Base-by-base conservation (phyloP, 2,113 vertebrate genomes). In the Progne subis region DNA sequence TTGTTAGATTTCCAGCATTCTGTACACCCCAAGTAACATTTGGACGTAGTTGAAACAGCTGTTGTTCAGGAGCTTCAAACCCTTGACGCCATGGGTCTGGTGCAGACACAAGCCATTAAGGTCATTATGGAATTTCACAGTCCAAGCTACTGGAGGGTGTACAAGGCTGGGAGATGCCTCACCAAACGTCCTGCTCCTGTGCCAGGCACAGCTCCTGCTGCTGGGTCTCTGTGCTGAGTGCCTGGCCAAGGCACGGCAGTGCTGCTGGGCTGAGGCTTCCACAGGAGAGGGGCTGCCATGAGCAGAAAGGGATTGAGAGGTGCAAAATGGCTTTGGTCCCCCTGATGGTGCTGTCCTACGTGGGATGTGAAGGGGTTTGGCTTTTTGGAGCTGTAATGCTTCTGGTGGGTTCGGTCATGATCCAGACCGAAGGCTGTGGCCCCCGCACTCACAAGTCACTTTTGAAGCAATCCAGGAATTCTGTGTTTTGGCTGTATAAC, bases 211-310 rank as follows among this genome's bases (percentile, higher is more conserved):
- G 39, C 4, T 80, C 5, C 39, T 47, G 32, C 21, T 21, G 8
- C 1, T 24, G 46, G 49, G 17, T 71, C 32, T 32, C 31, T 52
- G 44, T 47, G 71, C 26, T 4, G 25, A 14, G 17, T 4, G 9
- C 14, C 17, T 21, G 49, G 64, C 49, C 44, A 23, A 43, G 44
- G n/a, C 59, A 18, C 31, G 32, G 55, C 29, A 2, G 28, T 7
- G 17, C 57, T 60, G 34, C n/a, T 37, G 57, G 29, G 3, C 25
- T 39, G 21, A 49, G 50, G 19, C 34, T 59, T 18, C 34, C 18
- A 9, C 14, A 0, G 1, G 4, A 25, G 25, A 3, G 14, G 29
- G 56, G 39, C 12, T 71, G 11, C 37, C 52, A 12, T 0, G 0
- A 59, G 31, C 50, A 56, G 37, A 25, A 31, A 46, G 18, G 21